These are phyloP conservation scores for Corvus moneduloides DNA, from an alignment of 2,113 vertebrate species.

Conservation along the genomic window DNA sequence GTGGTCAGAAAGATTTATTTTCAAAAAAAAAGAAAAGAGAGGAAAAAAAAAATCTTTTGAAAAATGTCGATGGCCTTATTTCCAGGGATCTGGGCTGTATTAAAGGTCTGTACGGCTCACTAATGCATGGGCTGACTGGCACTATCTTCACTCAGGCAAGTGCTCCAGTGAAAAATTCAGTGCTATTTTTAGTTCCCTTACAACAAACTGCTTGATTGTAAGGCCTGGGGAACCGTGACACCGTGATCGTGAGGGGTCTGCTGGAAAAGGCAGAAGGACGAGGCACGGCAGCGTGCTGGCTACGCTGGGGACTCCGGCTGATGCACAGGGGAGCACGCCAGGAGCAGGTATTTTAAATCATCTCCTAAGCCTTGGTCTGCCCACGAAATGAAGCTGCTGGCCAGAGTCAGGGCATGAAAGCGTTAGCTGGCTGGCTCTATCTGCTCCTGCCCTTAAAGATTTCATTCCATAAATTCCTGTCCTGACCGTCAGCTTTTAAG, in stretches of 20 bases:
- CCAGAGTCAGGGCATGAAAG: conserved; percentile 33
- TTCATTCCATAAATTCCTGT: conserved; percentile 69
- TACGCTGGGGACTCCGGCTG: not conserved
- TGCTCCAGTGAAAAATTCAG: conserved; percentile 44
- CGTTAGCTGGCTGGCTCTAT: conserved; percentile 28
- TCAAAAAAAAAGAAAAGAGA: not conserved
- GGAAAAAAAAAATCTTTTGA: not conserved
- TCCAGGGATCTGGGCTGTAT: not conserved
- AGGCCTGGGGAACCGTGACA: not conserved
- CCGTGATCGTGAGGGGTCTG: not conserved
- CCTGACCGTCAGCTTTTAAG: conserved; percentile 43
- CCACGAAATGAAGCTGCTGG: not conserved
- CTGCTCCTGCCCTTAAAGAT: conserved; percentile 50
- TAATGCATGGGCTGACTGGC: conserved; percentile 6
- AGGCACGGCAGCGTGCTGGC: not conserved
- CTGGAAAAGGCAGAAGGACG: not conserved
- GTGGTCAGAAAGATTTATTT: not conserved
- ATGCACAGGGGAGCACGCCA: not conserved
- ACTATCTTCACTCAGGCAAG: conserved; percentile 40
- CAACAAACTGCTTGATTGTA: conserved; percentile 50
- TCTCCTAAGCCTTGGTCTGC: not conserved
- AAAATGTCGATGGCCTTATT: not conserved
- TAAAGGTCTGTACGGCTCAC: not conserved
- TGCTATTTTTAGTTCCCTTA: conserved; percentile 70
- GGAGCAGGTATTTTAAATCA: conserved; percentile 1